Evolutionary conservation across 2,113 vertebrate species (phyloP), one percentile per base, ranked within the genome.

Genomic region (Riparia riparia): DNA sequence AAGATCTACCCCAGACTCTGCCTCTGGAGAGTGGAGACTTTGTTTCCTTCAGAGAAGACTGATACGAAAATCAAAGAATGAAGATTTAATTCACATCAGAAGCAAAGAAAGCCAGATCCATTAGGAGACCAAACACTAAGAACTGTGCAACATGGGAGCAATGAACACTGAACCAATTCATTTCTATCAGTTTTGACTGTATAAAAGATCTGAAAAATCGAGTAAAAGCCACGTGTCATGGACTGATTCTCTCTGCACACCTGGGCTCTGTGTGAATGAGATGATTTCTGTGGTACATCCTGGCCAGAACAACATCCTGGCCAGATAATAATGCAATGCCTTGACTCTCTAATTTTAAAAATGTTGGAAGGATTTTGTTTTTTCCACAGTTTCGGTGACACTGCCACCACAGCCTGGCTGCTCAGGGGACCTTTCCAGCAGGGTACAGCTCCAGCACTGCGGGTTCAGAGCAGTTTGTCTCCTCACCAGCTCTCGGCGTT

Each of bases 401-500:
- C 22, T 78, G 70, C 39, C 2, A 0, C 66, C 72, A 81, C 77
- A 93, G 77, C 47, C 89, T 63, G 87, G 68, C 72, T 91, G 72
- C 79, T 78, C 61, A 26, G 26, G 45, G 65, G 31, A 39, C 66
- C 56, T 80, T 65, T 70, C 66, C 72, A 81, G 65, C 42, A 0
- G 1, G 45, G 50, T 11, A 32, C 21, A 76, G 8, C 49, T 16
- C 17, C 7, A 2, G 63, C 57, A 11, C 51, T 73, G 81, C 0
- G 0, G 17, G 1, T 51, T 83, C 12, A 83, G 17, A 66, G 50
- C 54, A 10, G 8, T 54, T 41, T 1, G 2, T 4, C 68, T 72
- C 31, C 3, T 66, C 69, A 3, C 16, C 3, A 3, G 53, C 88
- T 41, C 92, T 72, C 7, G 0, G 57, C n/a, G 1, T 4, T 2